Evolutionary conservation across 2,888 invertebrate species (phyloP).

Genomic region (Lordiphosa fenestrarum): DNA sequence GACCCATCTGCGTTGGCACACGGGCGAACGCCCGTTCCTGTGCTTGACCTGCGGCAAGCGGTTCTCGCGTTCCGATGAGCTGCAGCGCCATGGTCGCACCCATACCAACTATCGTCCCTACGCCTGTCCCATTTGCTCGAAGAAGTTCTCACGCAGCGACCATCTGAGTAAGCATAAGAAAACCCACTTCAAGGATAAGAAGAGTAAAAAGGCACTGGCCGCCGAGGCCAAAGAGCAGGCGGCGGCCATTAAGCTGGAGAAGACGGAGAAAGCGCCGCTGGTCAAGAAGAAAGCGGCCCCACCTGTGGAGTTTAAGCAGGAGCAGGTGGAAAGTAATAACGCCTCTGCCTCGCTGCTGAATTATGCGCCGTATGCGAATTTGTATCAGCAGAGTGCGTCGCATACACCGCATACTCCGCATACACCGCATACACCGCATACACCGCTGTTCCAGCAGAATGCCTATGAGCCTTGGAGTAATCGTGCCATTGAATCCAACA

Average conservation of each 20-base stretch:
- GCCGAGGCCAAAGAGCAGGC: slow-evolving; percentile 72
- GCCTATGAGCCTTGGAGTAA: slow-evolving; percentile 39
- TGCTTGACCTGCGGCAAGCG: slow-evolving; percentile 94
- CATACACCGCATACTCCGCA: slow-evolving; percentile 18
- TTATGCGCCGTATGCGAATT: slow-evolving; percentile 63
- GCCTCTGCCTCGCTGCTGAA: slow-evolving; percentile 14
- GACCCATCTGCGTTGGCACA: slow-evolving; percentile 96
- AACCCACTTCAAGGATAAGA: slow-evolving; percentile 85
- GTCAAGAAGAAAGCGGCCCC: slow-evolving; percentile 30
- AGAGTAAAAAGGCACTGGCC: slow-evolving; percentile 75
- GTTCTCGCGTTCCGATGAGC: slow-evolving; percentile 95
- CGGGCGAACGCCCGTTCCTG: slow-evolving; percentile 93
- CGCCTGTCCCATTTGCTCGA: slow-evolving; percentile 91
- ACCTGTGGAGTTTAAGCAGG: slow-evolving; percentile 66
- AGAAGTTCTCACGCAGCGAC: slow-evolving; percentile 95
- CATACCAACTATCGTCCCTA: slow-evolving; percentile 95
- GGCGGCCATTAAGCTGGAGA: slow-evolving; percentile 55
- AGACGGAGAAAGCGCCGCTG: slow-evolving; percentile 33
- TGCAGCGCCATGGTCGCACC: slow-evolving; percentile 92
- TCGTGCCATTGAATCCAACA: slow-evolving; percentile 61
- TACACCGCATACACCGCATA: slow-evolving; percentile 25
- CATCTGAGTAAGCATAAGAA: slow-evolving; percentile 96
- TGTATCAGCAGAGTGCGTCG: slow-evolving; percentile 60
- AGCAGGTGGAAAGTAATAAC: slow-evolving; percentile 55
- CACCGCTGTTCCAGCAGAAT: slow-evolving; percentile 62